phyloP scores from a whole-genome alignment of 1,140 invertebrate genomes.

The Drosophila athabasca region DNA sequence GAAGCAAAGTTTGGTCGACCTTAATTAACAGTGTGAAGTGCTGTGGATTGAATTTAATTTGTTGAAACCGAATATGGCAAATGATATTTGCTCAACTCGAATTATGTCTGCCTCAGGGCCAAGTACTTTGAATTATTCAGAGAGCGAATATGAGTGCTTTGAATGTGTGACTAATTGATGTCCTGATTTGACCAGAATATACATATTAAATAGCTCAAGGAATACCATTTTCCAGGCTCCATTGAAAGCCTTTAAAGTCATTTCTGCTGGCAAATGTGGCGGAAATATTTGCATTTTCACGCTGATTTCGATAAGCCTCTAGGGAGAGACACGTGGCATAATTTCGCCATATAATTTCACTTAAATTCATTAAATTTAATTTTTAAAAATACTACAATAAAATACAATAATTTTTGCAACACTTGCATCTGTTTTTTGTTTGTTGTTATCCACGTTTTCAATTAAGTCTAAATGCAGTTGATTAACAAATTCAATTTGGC shows the following conservation, averaged over 20 bases:
- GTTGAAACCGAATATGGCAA: background rate
- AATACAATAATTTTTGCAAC: slow-evolving; percentile 4
- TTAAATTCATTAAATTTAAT: slow-evolving; percentile 44
- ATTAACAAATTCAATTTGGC: slow-evolving; percentile 74
- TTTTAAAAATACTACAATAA: slow-evolving; percentile 1
- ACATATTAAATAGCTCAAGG: no score
- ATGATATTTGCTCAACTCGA: background rate
- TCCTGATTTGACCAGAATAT: no score
- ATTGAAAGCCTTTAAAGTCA: no score
- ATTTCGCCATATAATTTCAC: slow-evolving; percentile 18
- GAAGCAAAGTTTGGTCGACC: slow-evolving; percentile 5
- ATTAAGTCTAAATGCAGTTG: slow-evolving; percentile 70
- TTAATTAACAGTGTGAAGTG: slow-evolving; percentile 30
- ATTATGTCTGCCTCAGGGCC: background rate
- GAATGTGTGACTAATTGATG: no score
- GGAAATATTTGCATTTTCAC: no score
- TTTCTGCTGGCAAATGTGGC: no score
- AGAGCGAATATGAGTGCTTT: background rate
- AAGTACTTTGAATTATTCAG: slow-evolving; percentile 1
- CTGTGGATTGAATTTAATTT: slow-evolving; percentile 18
- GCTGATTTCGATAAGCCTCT: slow-evolving; percentile 10
- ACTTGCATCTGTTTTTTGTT: background rate
- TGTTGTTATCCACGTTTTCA: slow-evolving; percentile 41
- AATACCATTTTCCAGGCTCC: no score
- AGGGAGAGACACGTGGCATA: background rate